Evolutionary conservation across 1,140 invertebrate species (phyloP), one percentile per base, ranked within the genome.

Genomic region (Zophobas morio): DNA sequence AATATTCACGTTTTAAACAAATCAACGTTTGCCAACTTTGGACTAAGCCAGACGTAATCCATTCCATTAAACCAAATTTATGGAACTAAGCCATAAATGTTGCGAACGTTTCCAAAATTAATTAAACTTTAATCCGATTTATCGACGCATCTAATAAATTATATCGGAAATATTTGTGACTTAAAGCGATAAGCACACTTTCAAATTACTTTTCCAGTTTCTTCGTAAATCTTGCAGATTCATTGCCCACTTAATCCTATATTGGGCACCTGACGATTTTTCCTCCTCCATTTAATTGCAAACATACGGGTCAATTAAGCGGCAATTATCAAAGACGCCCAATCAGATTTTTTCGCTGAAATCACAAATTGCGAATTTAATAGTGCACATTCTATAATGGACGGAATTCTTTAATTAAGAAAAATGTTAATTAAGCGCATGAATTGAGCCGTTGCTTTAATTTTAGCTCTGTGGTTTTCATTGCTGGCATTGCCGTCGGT

Each of bases 91-190:
- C 35, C 56, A 60, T 60, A 60, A 60, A 60, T 36, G 36, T 60
- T 60, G 35, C 39, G 39, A 39, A 37, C n/a, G 42, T 66, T 66
- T 66, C 39, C 37, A 66, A 66, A 60, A 60, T 60, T 60, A 60
- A 42, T 66, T 66, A 66, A 66, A 42, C 39, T 42, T 66, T 66
- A 66, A 66, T 66, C 60, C 60, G 60, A 66, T 66, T 66, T 42
- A 42, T 66, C 33, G 60, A 66, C 39, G 37, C 37, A 32, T 42
- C 39, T 42, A 42, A 66, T 66, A 66, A 66, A 66, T 66, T 66
- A 66, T 66, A 36, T 60, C 39, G 60, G 5, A 40, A 42, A 66
- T 66, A 66, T 66, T 66, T 36, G 60, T 66, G 20, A 42, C 60
- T 42, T 66, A 36, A 60, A 3, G 3, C 3, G 56, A 36, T 39